Base-by-base conservation (phyloP, 2,113 vertebrate genomes). In the Lates calcarifer region DNA sequence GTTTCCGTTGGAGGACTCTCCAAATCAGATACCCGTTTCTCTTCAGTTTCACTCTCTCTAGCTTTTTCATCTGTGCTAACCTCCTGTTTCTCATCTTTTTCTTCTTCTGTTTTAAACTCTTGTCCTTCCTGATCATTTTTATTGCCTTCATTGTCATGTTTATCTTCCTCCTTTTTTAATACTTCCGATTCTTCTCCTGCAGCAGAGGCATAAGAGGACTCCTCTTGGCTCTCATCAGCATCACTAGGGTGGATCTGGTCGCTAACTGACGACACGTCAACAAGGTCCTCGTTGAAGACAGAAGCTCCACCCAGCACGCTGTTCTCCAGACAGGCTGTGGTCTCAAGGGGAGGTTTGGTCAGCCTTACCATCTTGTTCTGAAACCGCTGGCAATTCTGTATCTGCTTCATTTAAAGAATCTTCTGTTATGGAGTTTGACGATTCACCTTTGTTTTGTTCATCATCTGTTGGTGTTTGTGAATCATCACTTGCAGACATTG, bases 161-260 rank as follows among this genome's bases (percentile, higher is more conserved):
- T 33, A 79, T 93, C 72, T 35, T 92, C 90, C 64, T 91, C 11
- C 29, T 87, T 60, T 69, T 93, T 90, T 4, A 77, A 87, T 10
- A 76, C 87, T 41, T 85, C 87, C 22, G 29, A 66, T 35, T 91
- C 90, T 4, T 91, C 84, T 35, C 55, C 74, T 0, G 82, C 60
- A 70, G 90, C 91, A 41, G 92, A 86, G 15, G 93, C 93, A 58
- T 82, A 51, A 41, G 86, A 91, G 22, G 60, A 86, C 77, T 94
- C 94, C 64, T 84, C 94, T 81, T 92, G 84, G 75, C 90, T 90
- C 33, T 93, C 89, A 15, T 91, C 87, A 4, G 69, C 74, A 24
- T 92, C 88, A 26, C 88, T 91, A 0, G 68, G 69, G 5, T 55
- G 85, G 28, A 77, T 49, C 31, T 89, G 90, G 74, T 92, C 90